Base-by-base conservation (phyloP, 2,797 vertebrate species). In the Rallus crepitans region DNA sequence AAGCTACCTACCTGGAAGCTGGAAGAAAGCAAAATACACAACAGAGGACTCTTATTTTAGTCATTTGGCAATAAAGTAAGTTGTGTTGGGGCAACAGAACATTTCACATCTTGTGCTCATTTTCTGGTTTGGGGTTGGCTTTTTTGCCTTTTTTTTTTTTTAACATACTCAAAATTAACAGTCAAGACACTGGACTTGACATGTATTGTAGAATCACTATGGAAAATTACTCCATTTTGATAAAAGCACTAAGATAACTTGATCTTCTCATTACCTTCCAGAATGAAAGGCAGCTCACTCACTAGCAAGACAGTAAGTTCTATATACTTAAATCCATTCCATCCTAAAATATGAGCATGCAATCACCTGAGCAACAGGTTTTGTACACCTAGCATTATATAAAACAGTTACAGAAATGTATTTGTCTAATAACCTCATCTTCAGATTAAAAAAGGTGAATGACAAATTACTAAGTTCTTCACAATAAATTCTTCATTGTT, bases 1-100 rank as follows among this genome's bases (percentile, higher is more conserved):
- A 50, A 88, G 31, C 60, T 42, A 95, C 93, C 69, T 91, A 96
- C 91, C 93, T 95, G 95, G 28, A 88, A 83, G 64, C 89, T 66
- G 63, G 19, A 94, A 94, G 56, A 48, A 96, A 92, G 45, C 25
- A 48, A 6, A 77, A 83, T 8, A 76, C 0, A 21, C 8, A 89
- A 56, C 17, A 90, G 15, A 86, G 10, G 82, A 77, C 8, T 66
- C 35, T 50, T 61, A 37, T 5, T 76, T 73, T 30, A 69, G 45
- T 63, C 9, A 73, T 61, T 12, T 28, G 18, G 14, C 39, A 94
- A 79, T 65, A 84, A 66, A 61, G 27, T 3, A 66, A 61, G 48
- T 68, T 81, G 77, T 80, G 21, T 27, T 82, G 47, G 25, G 35
- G 39, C 9, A 91, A 25, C 6, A 89, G 28, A 64, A 16, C 1